Evolutionary conservation across 2,888 invertebrate species (phyloP).

Genomic region (Lingula anatina): DNA sequence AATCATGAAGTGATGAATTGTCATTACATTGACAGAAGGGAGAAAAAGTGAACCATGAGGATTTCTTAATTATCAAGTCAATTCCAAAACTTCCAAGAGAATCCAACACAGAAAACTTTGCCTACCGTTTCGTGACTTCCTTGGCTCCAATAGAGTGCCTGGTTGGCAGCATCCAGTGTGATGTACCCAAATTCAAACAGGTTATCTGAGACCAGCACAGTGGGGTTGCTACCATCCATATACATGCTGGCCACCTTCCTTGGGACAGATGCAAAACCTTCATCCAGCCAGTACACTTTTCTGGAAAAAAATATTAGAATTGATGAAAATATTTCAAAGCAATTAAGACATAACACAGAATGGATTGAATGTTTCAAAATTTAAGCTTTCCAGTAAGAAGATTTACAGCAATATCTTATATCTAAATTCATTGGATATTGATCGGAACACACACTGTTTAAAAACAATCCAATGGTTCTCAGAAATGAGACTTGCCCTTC

Average conservation of each 20-base stretch:
- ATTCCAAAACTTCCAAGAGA: slow-evolving; percentile 9
- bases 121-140: slow-evolving; percentile 51
- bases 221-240: slow-evolving; percentile 93
- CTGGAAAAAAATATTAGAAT: slow-evolving; percentile 44
- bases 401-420: too few species aligned
- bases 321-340: background rate
- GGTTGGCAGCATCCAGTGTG: slow-evolving; percentile 70
- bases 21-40: too few species aligned
- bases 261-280: slow-evolving; percentile 80
- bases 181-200: slow-evolving; percentile 70
- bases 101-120: background rate
- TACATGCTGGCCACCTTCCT: slow-evolving; percentile 76
- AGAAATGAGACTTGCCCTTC: slow-evolving; percentile 72
- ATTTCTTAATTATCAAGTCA: too few species aligned
- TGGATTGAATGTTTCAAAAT: too few species aligned
- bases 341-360: background rate
- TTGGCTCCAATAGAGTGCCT: slow-evolving; percentile 79
- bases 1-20: too few species aligned
- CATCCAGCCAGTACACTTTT: slow-evolving; percentile 91
- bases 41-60: too few species aligned
- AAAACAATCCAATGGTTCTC: too few species aligned
- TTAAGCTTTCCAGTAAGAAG: too few species aligned
- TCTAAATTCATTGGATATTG: too few species aligned
- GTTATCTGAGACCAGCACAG: slow-evolving; percentile 62
- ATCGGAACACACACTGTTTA: too few species aligned